Percentiles rank a stretch among this genome's conserved stretches.
These are phyloP conservation scores for Erythrolamprus reginae DNA, from an alignment of 2,113 vertebrate species.

Conservation along the genomic window DNA sequence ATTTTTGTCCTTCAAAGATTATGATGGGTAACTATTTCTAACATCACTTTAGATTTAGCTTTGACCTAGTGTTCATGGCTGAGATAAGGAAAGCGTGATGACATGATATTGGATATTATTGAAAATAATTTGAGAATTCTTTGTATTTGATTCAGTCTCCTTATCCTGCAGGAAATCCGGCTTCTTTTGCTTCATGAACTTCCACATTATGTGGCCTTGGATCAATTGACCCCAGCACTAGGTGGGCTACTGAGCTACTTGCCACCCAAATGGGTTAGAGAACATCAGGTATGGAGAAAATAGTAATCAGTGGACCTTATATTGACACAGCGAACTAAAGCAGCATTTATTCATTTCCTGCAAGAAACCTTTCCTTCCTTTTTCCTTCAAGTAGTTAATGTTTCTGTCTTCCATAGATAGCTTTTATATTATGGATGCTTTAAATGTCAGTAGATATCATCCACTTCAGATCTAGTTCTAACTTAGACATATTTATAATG, in stretches of 20 bases:
- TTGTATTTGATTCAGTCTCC: background rate
- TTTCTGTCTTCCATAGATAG: background rate
- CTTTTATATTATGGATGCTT: background rate
- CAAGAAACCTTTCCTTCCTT: background rate
- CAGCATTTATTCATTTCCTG: background rate
- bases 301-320: background rate
- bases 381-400: background rate
- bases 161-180: constrained; percentile 61
- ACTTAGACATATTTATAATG: background rate
- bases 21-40: background rate
- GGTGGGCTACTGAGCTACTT: constrained; percentile 74
- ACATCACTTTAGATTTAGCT: background rate
- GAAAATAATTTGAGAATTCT: background rate
- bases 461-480: background rate
- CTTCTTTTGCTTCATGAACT: constrained; percentile 69
- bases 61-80: background rate
- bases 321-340: background rate
- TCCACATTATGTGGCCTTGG: constrained; percentile 73
- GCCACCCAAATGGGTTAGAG: constrained; percentile 76
- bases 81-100: background rate
- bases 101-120: background rate
- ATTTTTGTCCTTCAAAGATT: background rate
- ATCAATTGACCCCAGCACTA: constrained; percentile 73
- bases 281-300: constrained; percentile 69
- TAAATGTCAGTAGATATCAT: background rate